phyloP scores from a whole-genome alignment of 2,888 invertebrate species.

The Labia minor region DNA sequence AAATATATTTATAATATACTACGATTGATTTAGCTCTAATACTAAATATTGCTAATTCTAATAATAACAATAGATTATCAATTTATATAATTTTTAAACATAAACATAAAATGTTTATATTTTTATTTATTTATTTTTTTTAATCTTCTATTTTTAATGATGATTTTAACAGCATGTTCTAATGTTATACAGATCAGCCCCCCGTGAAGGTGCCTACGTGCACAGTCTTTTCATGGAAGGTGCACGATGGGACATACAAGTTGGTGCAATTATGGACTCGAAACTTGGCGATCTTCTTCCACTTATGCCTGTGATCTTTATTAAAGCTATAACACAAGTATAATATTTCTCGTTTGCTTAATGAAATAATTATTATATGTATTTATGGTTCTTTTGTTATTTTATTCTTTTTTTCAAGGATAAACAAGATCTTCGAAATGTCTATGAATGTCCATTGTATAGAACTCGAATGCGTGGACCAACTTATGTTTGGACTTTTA shows the following conservation, averaged over 20 bases:
- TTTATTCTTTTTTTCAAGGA: conserved; percentile 43
- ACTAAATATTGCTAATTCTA: not conserved
- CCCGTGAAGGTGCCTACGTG: conserved; percentile 84
- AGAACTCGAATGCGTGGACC: conserved; percentile 80
- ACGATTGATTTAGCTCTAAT: too few species aligned
- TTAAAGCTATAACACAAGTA: conserved; percentile 66
- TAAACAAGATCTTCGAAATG: conserved; percentile 74
- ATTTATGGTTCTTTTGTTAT: too few species aligned
- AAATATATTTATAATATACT: conserved; percentile 32
- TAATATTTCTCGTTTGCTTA: not conserved
- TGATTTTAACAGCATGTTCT: too few species aligned
- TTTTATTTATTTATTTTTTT: too few species aligned
- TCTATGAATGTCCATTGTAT: conserved; percentile 89
- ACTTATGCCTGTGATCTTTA: conserved; percentile 77
- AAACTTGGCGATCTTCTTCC: conserved; percentile 82
- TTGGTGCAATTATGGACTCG: conserved; percentile 72
- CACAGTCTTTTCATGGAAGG: conserved; percentile 88
- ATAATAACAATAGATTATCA: too few species aligned
- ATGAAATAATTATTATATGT: too few species aligned
- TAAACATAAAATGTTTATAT: too few species aligned
- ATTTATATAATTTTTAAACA: not conserved
- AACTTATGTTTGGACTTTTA: conserved; percentile 94
- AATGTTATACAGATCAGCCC: conserved; percentile 69
- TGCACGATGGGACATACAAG: conserved; percentile 77
- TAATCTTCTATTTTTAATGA: too few species aligned